Evolutionary conservation across 1,140 invertebrate species (phyloP).

Genomic region (Papilio machaon): DNA sequence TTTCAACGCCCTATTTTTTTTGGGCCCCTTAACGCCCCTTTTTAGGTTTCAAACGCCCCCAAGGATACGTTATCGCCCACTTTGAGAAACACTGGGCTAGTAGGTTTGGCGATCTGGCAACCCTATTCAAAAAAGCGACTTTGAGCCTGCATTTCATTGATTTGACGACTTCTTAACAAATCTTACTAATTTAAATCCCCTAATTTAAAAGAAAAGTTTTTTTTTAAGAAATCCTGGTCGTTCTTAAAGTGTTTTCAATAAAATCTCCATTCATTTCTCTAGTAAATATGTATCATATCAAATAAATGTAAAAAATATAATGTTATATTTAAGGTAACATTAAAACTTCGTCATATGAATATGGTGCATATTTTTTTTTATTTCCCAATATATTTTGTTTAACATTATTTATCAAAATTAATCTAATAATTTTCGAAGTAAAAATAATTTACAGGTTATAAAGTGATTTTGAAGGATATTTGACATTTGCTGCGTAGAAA

Average conservation of each 20-base stretch:
- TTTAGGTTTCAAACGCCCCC: no score
- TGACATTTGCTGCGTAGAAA: slow-evolving; percentile 35
- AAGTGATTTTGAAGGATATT: slow-evolving; percentile 41
- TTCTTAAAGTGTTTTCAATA: no score
- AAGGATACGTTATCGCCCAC: no score
- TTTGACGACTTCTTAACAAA: no score
- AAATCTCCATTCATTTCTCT: not conserved
- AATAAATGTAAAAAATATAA: slow-evolving; percentile 15
- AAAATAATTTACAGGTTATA: slow-evolving; percentile 22
- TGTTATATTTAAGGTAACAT: slow-evolving; percentile 23
- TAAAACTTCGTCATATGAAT: slow-evolving; percentile 16
- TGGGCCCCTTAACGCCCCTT: no score
- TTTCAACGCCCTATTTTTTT: no score
- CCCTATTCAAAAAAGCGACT: no score
- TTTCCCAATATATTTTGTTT: slow-evolving; percentile 1
- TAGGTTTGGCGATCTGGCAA: no score
- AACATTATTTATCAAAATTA: slow-evolving; percentile 3
- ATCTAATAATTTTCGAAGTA: not conserved
- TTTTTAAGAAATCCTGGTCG: not conserved
- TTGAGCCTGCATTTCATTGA: no score
- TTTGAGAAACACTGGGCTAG: no score
- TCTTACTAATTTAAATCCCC: no score
- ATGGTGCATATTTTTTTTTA: slow-evolving; percentile 22
- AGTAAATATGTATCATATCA: not conserved
- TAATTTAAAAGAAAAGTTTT: not conserved